A percentile compares a stretch with the other conserved stretches of the same genome.
phyloP scores from a whole-genome alignment of 2,113 vertebrate genomes.

The Morone chrysops region DNA sequence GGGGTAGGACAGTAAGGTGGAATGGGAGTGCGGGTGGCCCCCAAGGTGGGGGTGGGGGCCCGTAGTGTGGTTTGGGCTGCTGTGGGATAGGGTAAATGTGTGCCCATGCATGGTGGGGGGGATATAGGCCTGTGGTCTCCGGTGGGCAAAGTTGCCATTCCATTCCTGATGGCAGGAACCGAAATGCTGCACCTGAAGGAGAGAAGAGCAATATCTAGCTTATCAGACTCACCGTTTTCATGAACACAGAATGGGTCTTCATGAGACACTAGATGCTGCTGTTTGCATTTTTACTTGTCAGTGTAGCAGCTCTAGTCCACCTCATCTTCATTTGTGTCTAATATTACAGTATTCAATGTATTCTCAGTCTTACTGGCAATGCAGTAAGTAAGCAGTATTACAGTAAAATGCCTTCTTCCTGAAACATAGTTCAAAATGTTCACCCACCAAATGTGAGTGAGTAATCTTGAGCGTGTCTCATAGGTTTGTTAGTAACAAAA shows the following conservation, averaged over 20 bases:
- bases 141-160: constrained; percentile 93
- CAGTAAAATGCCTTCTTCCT: background rate
- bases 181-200: constrained; percentile 92
- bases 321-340: constrained; percentile 3
- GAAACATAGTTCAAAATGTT: background rate
- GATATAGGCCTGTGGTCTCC: constrained; percentile 94
- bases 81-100: constrained; percentile 92
- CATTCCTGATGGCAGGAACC: constrained; percentile 92
- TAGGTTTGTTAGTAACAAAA: background rate
- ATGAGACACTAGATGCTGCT: constrained; percentile 59
- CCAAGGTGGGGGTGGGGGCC: constrained; percentile 90
- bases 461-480: background rate
- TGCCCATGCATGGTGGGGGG: constrained; percentile 88
- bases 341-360: background rate
- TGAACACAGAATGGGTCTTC: background rate
- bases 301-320: background rate
- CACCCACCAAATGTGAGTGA: background rate
- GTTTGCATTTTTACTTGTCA: constrained; percentile 10
- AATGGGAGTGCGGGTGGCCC: constrained; percentile 89
- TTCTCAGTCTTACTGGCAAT: background rate
- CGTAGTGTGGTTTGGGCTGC: constrained; percentile 91
- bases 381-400: background rate
- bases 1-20: constrained; percentile 90
- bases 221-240: background rate
- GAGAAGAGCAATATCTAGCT: background rate